Evolutionary conservation across 2,888 invertebrate genomes (phyloP).

Genomic region (Heliconius ismenius): DNA sequence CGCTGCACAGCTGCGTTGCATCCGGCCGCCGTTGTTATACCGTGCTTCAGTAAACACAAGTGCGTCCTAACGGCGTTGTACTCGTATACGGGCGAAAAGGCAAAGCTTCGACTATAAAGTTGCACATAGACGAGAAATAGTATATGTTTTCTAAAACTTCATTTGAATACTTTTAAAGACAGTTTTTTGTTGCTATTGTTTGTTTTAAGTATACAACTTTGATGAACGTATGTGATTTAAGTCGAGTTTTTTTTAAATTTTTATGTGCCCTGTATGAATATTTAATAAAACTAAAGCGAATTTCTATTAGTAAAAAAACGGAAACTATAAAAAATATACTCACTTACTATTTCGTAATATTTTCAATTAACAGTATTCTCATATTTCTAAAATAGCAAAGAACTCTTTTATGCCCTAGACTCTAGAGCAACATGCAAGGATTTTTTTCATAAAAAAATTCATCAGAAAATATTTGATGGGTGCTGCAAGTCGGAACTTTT

Average conservation of each 20-base stretch:
- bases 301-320: background rate
- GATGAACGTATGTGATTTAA: too few species aligned
- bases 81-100: constrained; percentile 5
- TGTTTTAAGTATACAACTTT: too few species aligned
- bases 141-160: background rate
- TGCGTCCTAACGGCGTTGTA: constrained; percentile 28
- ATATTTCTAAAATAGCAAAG: background rate
- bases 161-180: background rate
- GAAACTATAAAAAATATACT: background rate
- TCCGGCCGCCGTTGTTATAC: constrained; percentile 52
- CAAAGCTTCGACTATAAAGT: background rate
- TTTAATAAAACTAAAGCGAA: background rate
- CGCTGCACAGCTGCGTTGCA: constrained; percentile 67
- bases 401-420: background rate
- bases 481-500: constrained; percentile 18
- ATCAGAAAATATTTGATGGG: constrained; percentile 25
- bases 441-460: background rate
- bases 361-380: background rate
- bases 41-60: constrained; percentile 42
- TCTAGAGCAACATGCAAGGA: background rate
- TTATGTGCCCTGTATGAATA: background rate
- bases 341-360: background rate
- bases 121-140: background rate
- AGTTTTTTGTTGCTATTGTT: background rate
- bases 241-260: background rate